A percentile compares a stretch with the other conserved stretches of the same genome.
Evolutionary conservation across 2,113 vertebrate species (phyloP).

Genomic region (Amphiprion ocellaris): DNA sequence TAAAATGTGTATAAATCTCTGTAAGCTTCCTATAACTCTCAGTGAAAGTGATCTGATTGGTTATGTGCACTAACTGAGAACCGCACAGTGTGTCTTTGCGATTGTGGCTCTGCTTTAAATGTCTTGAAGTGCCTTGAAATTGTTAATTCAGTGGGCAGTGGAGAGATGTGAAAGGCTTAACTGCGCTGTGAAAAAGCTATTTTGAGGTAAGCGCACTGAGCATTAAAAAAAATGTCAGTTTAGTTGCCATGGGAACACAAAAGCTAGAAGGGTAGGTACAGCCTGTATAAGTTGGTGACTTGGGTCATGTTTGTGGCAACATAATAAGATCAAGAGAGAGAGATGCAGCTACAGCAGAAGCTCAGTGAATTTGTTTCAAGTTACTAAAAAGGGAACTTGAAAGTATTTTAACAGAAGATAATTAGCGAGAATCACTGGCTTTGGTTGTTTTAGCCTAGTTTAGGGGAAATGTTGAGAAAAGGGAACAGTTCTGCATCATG

Average conservation of each 20-base stretch:
- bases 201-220: not conserved
- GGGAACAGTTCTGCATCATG: too few relatives aligned
- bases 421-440: too few relatives aligned
- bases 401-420: not conserved
- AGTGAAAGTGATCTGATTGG: conserved; percentile 5
- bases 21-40: not conserved
- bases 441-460: too few relatives aligned
- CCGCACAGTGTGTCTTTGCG: not conserved
- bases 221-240: not conserved
- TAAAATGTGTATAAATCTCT: not conserved
- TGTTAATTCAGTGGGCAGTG: not conserved
- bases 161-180: conserved; percentile 4
- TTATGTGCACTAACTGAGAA: not conserved
- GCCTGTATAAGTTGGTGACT: not conserved
- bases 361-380: too few relatives aligned
- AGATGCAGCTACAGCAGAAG: too few relatives aligned
- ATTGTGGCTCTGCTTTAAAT: not conserved
- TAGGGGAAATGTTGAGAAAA: too few relatives aligned
- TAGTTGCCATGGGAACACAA: conserved; percentile 44
- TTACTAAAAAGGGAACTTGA: not conserved
- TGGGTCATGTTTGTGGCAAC: not conserved
- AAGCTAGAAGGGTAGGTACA: not conserved
- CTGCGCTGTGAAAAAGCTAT: not conserved
- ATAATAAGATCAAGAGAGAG: too few relatives aligned
- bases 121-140: not conserved